Percentiles rank a stretch among this genome's conserved stretches.
These are phyloP conservation scores for Euplexia lucipara DNA, from an alignment of 2,888 invertebrate species.

Conservation along the genomic window DNA sequence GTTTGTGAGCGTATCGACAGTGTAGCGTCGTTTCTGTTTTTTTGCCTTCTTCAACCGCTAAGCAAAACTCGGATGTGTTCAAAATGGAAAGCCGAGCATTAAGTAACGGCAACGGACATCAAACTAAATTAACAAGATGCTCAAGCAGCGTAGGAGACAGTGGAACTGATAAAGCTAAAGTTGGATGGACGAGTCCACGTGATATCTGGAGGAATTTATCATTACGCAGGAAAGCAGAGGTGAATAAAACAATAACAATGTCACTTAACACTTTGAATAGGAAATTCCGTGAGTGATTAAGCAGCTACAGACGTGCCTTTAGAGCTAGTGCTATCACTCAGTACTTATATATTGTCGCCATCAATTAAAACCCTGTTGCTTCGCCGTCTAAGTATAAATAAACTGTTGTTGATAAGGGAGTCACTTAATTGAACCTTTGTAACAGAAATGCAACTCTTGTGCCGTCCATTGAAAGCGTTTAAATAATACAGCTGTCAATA, in stretches of 20 bases:
- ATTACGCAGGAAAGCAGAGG: conserved; percentile 87
- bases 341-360: conserved; percentile 53
- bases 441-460: conserved; percentile 51
- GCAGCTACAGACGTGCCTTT: conserved; percentile 21
- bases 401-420: conserved; percentile 63
- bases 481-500: conserved; percentile 53
- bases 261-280: conserved; percentile 24
- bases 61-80: conserved; percentile 69
- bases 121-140: conserved; percentile 84
- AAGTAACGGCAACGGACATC: conserved; percentile 77
- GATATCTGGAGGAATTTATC: conserved; percentile 89
- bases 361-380: conserved; percentile 62
- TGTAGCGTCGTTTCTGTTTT: conserved; percentile 61
- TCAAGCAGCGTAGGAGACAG: conserved; percentile 86
- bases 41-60: conserved; percentile 45
- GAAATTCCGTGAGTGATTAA: conserved; percentile 35
- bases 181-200: conserved; percentile 88
- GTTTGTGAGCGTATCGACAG: conserved; percentile 64
- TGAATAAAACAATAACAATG: conserved; percentile 65
- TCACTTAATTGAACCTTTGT: conserved; percentile 62
- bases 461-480: conserved; percentile 37
- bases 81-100: conserved; percentile 84
- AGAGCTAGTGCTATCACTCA: conserved; percentile 52
- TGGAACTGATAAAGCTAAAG: conserved; percentile 84
- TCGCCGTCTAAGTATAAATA: conserved; percentile 61